phyloP scores from a whole-genome alignment of 2,888 invertebrate genomes.

The Xanthia togata region DNA sequence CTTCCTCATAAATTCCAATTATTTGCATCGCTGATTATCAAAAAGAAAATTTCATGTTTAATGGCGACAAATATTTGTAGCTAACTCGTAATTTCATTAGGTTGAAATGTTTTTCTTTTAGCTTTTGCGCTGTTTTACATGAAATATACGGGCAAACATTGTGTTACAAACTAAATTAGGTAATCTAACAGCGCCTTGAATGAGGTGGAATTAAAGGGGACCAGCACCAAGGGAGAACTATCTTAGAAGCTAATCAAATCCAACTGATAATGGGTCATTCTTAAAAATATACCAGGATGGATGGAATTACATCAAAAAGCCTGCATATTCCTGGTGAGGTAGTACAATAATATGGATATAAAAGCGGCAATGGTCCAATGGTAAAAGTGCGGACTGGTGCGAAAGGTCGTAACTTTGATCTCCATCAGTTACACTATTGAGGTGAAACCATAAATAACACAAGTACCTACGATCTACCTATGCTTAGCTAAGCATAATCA shows the following conservation, averaged over 20 bases:
- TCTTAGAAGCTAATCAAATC: background rate
- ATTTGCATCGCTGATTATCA: conserved; percentile 14
- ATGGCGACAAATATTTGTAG: conserved; percentile 31
- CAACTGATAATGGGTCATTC: background rate
- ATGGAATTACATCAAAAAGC: too few relatives aligned
- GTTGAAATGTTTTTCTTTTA: background rate
- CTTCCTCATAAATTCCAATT: conserved; percentile 12
- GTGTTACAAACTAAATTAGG: background rate
- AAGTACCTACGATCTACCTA: background rate
- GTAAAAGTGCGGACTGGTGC: background rate
- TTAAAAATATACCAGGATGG: background rate
- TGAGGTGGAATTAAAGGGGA: background rate
- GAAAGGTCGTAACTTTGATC: background rate
- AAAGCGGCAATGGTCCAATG: too few relatives aligned
- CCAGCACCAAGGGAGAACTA: background rate
- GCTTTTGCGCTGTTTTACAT: background rate
- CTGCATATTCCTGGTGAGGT: too few relatives aligned
- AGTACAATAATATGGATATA: background rate
- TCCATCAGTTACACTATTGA: background rate
- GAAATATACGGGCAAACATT: background rate
- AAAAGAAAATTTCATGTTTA: conserved; percentile 27
- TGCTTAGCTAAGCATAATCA: too few relatives aligned
- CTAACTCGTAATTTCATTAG: conserved; percentile 1
- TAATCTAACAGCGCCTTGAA: background rate
- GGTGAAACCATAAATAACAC: too few relatives aligned